These are phyloP conservation scores for Ophonus ardosiacus DNA, from an alignment of 2,888 invertebrate species.

Conservation along the genomic window DNA sequence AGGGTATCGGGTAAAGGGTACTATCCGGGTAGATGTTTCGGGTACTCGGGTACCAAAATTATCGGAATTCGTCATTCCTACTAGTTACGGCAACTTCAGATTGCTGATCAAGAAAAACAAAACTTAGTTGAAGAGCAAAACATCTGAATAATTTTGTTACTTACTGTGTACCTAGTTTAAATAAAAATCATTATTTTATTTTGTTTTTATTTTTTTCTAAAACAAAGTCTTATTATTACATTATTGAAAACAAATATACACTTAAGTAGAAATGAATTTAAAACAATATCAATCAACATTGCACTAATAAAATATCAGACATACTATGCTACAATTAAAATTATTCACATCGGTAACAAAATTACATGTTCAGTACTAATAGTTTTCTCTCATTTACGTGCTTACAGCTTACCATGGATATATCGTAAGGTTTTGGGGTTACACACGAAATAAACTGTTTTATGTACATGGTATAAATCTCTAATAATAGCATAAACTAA, in stretches of 20 bases:
- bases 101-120: too few relatives aligned
- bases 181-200: slow-evolving; percentile 48
- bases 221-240: slow-evolving; percentile 55
- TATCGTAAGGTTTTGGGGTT: slow-evolving; percentile 2
- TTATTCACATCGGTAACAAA: slow-evolving; percentile 53
- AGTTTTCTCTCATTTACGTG: slow-evolving; percentile 10
- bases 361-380: background rate
- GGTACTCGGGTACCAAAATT: too few relatives aligned
- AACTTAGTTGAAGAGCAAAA: background rate
- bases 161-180: slow-evolving; percentile 8
- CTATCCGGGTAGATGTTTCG: too few relatives aligned
- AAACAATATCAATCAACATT: slow-evolving; percentile 63
- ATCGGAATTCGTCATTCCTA: too few relatives aligned
- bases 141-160: background rate
- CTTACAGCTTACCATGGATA: slow-evolving; percentile 27
- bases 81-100: slow-evolving; percentile 59
- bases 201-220: slow-evolving; percentile 59
- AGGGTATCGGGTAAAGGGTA: too few relatives aligned
- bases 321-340: slow-evolving; percentile 43
- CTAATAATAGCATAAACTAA: slow-evolving; percentile 39
- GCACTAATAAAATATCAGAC: slow-evolving; percentile 58
- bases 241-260: slow-evolving; percentile 57
- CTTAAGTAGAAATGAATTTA: slow-evolving; percentile 46
- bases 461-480: slow-evolving; percentile 32
- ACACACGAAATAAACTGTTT: slow-evolving; percentile 1